Conservation (phyloP, 1,140 invertebrate genomes). For the Brachionus paranguensis region DNA sequence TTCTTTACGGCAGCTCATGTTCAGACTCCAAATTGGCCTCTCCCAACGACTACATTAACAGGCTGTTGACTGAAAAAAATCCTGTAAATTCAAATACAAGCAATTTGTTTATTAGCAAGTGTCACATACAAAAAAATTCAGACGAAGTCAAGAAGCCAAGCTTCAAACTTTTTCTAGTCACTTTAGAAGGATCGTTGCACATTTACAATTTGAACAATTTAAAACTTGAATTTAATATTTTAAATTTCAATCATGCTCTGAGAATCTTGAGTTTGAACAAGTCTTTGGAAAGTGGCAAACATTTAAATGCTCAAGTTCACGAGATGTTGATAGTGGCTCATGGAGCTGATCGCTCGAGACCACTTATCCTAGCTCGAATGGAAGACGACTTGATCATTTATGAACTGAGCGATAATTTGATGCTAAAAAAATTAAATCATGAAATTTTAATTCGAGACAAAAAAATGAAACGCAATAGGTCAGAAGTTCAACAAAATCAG, state of each 20-base stretch:
- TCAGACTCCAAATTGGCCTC: not conserved
- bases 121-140: not conserved
- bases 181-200: not conserved
- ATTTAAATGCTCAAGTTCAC: not conserved
- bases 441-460: slow-evolving; percentile 1
- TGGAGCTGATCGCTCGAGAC: not conserved
- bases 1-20: not conserved
- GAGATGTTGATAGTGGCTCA: not conserved
- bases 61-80: not conserved
- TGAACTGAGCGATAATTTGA: not conserved
- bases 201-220: not conserved
- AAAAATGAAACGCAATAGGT: not conserved
- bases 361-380: not conserved
- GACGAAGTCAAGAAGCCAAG: not conserved
- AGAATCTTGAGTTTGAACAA: not conserved
- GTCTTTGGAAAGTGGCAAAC: not conserved
- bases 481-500: not conserved
- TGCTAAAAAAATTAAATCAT: slow-evolving; percentile 11
- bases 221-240: not conserved
- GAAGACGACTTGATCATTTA: slow-evolving; percentile 35
- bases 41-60: not conserved
- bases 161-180: not conserved
- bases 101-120: not conserved
- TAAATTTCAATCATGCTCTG: not conserved
- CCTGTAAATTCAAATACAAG: not conserved